Conservation (phyloP, 2,888 invertebrate species). For the Cantharis lateralis region DNA sequence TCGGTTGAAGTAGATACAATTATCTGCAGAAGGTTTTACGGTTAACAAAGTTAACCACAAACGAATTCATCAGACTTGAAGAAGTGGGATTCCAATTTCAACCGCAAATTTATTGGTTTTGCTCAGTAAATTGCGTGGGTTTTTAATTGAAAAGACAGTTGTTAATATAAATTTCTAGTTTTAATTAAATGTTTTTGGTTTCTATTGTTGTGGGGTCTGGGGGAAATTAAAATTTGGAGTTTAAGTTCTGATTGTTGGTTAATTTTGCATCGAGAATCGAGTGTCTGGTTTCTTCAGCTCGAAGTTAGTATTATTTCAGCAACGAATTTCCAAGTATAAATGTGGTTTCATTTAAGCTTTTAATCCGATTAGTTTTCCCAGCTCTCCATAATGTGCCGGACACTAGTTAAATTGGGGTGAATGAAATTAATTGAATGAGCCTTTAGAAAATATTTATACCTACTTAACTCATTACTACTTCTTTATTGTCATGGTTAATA, state of each 20-base stretch:
- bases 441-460: neutral
- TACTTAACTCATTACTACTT: neutral
- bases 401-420: conserved; percentile 18
- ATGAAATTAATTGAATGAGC: conserved; percentile 9
- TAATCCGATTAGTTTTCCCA: conserved; percentile 20
- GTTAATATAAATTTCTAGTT: neutral
- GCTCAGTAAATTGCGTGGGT: neutral
- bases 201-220: neutral
- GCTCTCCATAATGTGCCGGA: conserved; percentile 16
- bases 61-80: conserved; percentile 4
- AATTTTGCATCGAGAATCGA: neutral
- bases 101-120: conserved; percentile 1
- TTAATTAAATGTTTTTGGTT: neutral
- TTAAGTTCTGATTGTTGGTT: neutral
- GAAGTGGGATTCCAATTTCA: conserved; percentile 2
- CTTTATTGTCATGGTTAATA: neutral
- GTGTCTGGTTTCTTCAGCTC: neutral
- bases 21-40: conserved; percentile 1
- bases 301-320: neutral
- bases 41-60: neutral
- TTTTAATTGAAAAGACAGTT: neutral
- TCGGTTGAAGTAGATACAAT: neutral
- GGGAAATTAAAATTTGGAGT: neutral
- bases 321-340: conserved; percentile 14
- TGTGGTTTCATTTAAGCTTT: conserved; percentile 11